These are phyloP conservation scores for Leuctra nigra DNA, from an alignment of 2,888 invertebrate species.

Conservation along the genomic window DNA sequence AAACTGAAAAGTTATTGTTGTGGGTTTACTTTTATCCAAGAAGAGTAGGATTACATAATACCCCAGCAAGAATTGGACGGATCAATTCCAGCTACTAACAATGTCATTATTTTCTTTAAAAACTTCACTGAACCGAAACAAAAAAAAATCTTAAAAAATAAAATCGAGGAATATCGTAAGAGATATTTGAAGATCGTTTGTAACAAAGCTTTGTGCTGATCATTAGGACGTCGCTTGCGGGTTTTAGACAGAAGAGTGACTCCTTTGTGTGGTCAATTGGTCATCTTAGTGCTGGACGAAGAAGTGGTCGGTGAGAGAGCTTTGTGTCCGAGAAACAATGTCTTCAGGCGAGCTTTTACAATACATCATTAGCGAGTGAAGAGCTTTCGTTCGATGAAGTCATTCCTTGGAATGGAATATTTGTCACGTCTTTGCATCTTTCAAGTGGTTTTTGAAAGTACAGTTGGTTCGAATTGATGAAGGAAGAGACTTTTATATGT, in stretches of 20 bases:
- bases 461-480: no score
- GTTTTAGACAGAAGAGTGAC: slow-evolving; percentile 4
- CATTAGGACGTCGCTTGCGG: slow-evolving; percentile 9
- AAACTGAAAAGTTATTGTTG: no score
- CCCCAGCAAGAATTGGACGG: no score
- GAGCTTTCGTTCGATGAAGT: neutral
- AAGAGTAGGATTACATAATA: no score
- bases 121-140: slow-evolving; percentile 1
- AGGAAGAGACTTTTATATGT: no score
- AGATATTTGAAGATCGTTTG: slow-evolving; percentile 1
- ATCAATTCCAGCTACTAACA: no score
- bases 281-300: slow-evolving; percentile 7
- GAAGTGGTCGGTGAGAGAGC: slow-evolving; percentile 13
- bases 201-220: slow-evolving; percentile 8
- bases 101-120: no score
- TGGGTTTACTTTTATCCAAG: no score
- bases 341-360: slow-evolving; percentile 11
- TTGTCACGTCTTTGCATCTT: slow-evolving; percentile 2
- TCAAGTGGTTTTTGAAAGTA: neutral
- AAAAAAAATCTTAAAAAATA: neutral
- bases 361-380: slow-evolving; percentile 2
- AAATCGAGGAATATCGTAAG: neutral
- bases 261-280: slow-evolving; percentile 18
- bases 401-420: neutral
- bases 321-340: slow-evolving; percentile 7